A percentile compares a stretch with the other conserved stretches of the same genome.
These are phyloP conservation scores for Cydia fagiglandana DNA, from an alignment of 1,140 invertebrate species.

Conservation along the genomic window DNA sequence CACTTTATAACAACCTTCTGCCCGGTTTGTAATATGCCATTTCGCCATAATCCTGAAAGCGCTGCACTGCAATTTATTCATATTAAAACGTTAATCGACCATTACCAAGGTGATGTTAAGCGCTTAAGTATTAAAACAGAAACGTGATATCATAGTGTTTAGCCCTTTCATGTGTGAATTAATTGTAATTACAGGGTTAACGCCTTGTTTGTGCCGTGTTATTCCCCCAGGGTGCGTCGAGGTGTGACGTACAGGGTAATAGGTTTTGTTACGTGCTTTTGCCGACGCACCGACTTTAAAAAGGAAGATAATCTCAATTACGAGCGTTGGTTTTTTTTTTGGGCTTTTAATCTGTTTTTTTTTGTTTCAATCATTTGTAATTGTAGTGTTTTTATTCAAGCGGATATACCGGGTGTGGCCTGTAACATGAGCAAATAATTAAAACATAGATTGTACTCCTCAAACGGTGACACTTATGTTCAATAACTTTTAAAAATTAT, in stretches of 20 bases:
- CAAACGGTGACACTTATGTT: no score
- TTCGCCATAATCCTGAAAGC: background rate
- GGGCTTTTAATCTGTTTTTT: no score
- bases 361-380: no score
- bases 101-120: conserved; percentile 17
- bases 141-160: conserved; percentile 27
- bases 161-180: conserved; percentile 27
- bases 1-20: no score
- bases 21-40: background rate
- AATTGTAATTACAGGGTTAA: conserved; percentile 23
- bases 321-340: no score
- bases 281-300: background rate
- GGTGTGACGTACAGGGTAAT: conserved; percentile 8
- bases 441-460: no score
- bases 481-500: no score
- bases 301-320: no score
- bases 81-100: conserved; percentile 17
- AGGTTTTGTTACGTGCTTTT: conserved; percentile 21
- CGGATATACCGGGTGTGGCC: no score
- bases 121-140: conserved; percentile 16
- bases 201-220: conserved; percentile 22
- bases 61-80: conserved; percentile 1
- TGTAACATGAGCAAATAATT: no score
- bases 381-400: no score
- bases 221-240: conserved; percentile 17